phyloP scores from a whole-genome alignment of 2,113 vertebrate genomes.

The Ptyas mucosa region DNA sequence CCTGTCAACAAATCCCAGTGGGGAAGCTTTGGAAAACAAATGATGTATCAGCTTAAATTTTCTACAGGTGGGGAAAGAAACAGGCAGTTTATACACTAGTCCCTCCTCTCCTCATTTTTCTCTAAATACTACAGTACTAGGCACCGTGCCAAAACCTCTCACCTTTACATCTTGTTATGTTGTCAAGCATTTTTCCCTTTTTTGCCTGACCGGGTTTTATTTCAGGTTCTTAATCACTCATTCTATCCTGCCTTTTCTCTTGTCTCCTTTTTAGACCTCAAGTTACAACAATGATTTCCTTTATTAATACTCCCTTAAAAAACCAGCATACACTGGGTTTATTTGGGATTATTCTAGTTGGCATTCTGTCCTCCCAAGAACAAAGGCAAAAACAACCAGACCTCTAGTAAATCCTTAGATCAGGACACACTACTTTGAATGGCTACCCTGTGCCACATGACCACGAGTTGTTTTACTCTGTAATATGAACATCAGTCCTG shows the following conservation, averaged over 20 bases:
- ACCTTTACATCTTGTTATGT: not conserved
- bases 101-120: not conserved
- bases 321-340: not conserved
- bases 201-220: not conserved
- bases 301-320: not conserved
- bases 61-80: not conserved
- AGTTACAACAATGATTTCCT: not conserved
- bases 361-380: not conserved
- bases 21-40: not conserved
- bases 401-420: not conserved
- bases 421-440: not conserved
- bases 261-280: not conserved
- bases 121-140: not conserved
- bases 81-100: not conserved
- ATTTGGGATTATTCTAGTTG: not conserved
- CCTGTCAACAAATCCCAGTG: not conserved
- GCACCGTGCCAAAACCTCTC: not conserved
- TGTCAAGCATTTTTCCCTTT: not conserved
- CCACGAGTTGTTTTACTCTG: not conserved
- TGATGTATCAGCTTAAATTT: not conserved
- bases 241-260: not conserved
- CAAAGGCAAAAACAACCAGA: not conserved
- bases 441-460: not conserved
- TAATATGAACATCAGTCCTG: not conserved
- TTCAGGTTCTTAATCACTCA: not conserved